Conservation (phyloP, 2,888 invertebrate genomes). For the Spisula subtruncata region DNA sequence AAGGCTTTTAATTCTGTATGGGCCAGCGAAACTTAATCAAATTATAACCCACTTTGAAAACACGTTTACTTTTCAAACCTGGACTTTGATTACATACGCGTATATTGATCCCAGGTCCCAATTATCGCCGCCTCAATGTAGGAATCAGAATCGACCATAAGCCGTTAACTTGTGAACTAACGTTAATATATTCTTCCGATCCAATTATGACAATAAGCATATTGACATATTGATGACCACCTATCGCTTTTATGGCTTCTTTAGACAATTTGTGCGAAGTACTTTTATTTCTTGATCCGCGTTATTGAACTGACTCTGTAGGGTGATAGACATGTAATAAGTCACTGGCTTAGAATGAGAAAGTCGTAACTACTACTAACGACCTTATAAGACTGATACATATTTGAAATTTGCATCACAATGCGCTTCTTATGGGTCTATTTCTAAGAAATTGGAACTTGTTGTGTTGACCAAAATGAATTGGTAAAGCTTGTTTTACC, state of each 20-base stretch:
- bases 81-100: background rate
- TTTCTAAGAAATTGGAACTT: too few species aligned
- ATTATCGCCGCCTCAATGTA: background rate
- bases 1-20: background rate
- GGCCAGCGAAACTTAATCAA: background rate
- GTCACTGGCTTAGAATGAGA: too few species aligned
- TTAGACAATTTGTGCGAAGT: background rate
- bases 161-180: background rate
- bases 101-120: background rate
- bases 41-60: background rate
- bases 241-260: background rate
- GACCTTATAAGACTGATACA: too few species aligned
- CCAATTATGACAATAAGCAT: background rate
- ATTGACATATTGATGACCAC: background rate
- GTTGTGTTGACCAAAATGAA: too few species aligned
- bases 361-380: too few species aligned
- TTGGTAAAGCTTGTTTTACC: too few species aligned
- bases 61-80: background rate
- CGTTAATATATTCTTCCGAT: background rate
- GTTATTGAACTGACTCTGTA: too few species aligned
- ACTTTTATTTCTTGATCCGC: background rate
- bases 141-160: background rate
- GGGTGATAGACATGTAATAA: too few species aligned
- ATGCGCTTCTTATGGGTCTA: too few species aligned
- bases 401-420: too few species aligned